Conservation (phyloP, 2,113 vertebrate species). For the Hypomesus transpacificus region DNA sequence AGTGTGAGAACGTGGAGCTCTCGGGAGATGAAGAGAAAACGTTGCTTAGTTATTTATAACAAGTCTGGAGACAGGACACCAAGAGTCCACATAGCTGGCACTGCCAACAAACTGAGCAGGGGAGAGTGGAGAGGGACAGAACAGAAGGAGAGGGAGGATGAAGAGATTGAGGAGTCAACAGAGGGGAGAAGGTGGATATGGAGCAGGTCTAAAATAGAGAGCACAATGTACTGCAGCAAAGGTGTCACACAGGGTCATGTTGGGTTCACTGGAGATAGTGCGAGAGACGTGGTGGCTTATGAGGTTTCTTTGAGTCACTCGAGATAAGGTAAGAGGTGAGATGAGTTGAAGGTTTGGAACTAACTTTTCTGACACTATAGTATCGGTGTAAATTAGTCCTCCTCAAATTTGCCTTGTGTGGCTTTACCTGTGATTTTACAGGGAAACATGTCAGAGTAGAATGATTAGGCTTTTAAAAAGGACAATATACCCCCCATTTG, state of each 20-base stretch:
- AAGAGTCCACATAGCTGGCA: constrained; percentile 60
- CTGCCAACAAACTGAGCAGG: constrained; percentile 44
- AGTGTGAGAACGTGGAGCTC: constrained; percentile 70
- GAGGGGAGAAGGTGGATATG: constrained; percentile 9
- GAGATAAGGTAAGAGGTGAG: constrained; percentile 34
- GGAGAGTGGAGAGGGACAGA: constrained; percentile 37
- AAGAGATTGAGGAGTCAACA: not conserved
- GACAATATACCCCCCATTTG: not conserved
- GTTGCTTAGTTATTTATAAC: constrained; percentile 66
- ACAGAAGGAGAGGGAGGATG: constrained; percentile 26
- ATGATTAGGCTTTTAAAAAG: no score
- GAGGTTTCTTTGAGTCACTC: not conserved
- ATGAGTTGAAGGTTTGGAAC: constrained; percentile 14
- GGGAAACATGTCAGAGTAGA: not conserved
- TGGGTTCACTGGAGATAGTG: constrained; percentile 16
- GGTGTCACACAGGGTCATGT: not conserved
- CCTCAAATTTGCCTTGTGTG: not conserved
- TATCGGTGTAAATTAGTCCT: not conserved
- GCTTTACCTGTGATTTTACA: not conserved
- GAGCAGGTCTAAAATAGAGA: constrained; percentile 18
- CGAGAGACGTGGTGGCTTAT: constrained; percentile 9
- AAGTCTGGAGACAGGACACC: constrained; percentile 61
- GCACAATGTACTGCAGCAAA: not conserved
- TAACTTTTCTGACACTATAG: not conserved
- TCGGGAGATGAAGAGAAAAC: constrained; percentile 59